These are phyloP conservation scores for Scomber japonicus DNA, from an alignment of 2,113 vertebrate species.

Conservation along the genomic window DNA sequence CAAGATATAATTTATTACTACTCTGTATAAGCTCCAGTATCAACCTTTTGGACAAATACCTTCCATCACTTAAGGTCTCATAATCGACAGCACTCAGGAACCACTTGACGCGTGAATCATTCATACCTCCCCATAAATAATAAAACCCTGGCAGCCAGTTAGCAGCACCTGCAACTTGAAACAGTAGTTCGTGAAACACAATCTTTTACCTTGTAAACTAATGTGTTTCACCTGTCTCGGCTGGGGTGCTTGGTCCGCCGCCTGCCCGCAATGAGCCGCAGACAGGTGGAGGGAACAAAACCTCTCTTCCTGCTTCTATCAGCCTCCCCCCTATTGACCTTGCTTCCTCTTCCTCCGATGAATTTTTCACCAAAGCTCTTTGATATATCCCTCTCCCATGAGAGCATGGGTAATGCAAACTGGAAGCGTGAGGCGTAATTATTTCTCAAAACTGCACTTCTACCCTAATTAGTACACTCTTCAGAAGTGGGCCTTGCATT, in stretches of 20 bases:
- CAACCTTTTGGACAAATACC: constrained; percentile 53
- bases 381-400: constrained; percentile 66
- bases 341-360: constrained; percentile 62
- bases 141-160: constrained; percentile 73
- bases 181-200: constrained; percentile 78
- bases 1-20: constrained; percentile 53
- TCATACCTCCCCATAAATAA: constrained; percentile 83
- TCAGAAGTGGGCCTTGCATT: constrained; percentile 80
- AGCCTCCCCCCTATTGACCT: constrained; percentile 49
- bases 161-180: constrained; percentile 79
- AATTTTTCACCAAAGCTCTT: constrained; percentile 71
- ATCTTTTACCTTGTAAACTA: constrained; percentile 79
- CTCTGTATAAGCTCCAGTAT: background rate
- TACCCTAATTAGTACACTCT: constrained; percentile 81
- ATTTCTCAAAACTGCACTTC: constrained; percentile 81
- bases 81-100: constrained; percentile 65
- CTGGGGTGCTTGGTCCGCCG: constrained; percentile 8
- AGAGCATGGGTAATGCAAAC: constrained; percentile 72
- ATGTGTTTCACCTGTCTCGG: constrained; percentile 82
- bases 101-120: constrained; percentile 78
- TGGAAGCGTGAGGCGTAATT: constrained; percentile 75
- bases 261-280: background rate
- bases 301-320: constrained; percentile 24
- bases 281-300: constrained; percentile 59
- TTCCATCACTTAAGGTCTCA: constrained; percentile 64